Base-by-base conservation (phyloP, 2,888 invertebrate species). In the Chalcosyrphus nemorum region DNA sequence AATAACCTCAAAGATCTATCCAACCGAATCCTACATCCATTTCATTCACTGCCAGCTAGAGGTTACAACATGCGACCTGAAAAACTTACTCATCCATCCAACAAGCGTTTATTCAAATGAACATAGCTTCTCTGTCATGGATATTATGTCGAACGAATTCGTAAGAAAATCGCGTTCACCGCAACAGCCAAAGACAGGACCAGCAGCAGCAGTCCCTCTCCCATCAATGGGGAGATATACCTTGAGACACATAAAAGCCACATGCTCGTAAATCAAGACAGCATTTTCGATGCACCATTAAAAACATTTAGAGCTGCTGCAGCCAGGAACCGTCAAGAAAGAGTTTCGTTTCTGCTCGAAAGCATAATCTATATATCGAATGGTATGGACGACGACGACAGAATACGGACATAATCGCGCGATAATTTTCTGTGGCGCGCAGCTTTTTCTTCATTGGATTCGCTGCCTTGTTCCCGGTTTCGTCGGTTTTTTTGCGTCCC, bases 341-440 rank as follows among this genome's bases (percentile, higher is more conserved):
- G 19, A 47, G 32, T 19, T 21, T 41, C 57, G 24, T 24, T 24
- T 17, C 11, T 6, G 57, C 29, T 47, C 50, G 45, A 27, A 35
- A 77, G 47, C 61, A 74, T 68, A 78, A 78, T 84, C 68, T 84
- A 61, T 68, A 74, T 68, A 65, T 70, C 70, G 80, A 75, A 84
- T 75, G n/a, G n/a, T n/a, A n/a, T n/a, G 80, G 80, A 70, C 63
- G 63, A 56, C 75, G 65, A 35, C 70, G 70, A 76, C 84, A 80
- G 52, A 84, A 75, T 84, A 74, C 84, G 74, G 63, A 84, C 84
- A 80, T 84, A 84, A 80, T 84, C 80, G 74, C 80, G 74, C 74
- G 80, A 84, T 84, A 70, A 80, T 80, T 74, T 75, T 80, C 68
- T 63, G 54, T 74, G 74, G 61, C 66, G 41, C 66, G 61, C 35